phyloP scores from a whole-genome alignment of 2,113 vertebrate species.

The Poeciliopsis prolifica region DNA sequence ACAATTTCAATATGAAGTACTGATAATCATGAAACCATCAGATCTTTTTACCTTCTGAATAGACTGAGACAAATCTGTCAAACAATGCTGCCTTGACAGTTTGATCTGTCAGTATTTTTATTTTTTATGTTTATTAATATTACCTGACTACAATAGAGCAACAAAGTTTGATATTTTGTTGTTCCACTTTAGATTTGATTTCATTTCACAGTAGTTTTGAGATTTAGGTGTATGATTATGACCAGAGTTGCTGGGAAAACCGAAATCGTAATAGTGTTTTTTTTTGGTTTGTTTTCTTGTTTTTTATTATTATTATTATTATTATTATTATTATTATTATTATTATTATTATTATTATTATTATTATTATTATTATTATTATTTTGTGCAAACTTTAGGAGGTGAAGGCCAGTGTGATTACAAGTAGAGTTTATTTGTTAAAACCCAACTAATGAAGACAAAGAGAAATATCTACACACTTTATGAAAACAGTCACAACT shows the following conservation, averaged over 20 bases:
- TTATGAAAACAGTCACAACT: neutral
- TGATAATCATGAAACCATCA: conserved; percentile 19
- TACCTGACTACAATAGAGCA: neutral
- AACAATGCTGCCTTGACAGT: conserved; percentile 2
- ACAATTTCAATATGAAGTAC: neutral
- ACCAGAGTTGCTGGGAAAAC: neutral
- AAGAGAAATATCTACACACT: neutral
- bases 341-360: too few relatives aligned
- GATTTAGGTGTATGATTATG: neutral
- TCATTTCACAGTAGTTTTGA: neutral
- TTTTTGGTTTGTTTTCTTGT: neutral
- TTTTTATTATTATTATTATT: too few relatives aligned
- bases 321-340: too few relatives aligned
- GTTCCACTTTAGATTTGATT: neutral
- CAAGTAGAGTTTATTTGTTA: too few relatives aligned
- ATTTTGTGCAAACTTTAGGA: neutral
- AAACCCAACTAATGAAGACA: too few relatives aligned
- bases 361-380: neutral
- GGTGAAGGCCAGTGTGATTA: too few relatives aligned
- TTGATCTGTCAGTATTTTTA: conserved; percentile 28
- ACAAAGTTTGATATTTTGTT: neutral
- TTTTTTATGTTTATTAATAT: conserved; percentile 5
- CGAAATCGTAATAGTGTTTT: neutral
- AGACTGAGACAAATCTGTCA: conserved; percentile 24
- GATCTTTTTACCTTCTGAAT: conserved; percentile 1